Percentiles rank a stretch among this genome's conserved stretches.
phyloP scores from a whole-genome alignment of 2,113 vertebrate genomes.

The Sturnira hondurensis region DNA sequence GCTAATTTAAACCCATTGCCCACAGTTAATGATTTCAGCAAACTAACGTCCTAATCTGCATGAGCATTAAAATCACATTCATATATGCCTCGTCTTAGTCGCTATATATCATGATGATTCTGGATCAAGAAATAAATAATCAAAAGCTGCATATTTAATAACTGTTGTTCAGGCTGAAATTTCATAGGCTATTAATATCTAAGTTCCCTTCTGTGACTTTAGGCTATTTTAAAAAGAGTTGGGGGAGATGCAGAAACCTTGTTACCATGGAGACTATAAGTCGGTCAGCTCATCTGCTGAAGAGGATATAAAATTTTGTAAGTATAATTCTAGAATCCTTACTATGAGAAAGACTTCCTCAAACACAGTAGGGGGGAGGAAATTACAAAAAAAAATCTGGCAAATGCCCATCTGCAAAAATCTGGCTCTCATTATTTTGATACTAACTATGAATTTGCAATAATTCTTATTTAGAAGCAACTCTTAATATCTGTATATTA shows the following conservation, averaged over 20 bases:
- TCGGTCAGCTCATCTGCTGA: slow-evolving; percentile 79
- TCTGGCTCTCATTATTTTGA: background rate
- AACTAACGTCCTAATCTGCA: background rate
- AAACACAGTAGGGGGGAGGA: background rate
- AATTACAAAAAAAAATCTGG: background rate
- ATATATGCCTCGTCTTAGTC: background rate
- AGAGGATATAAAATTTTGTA: slow-evolving; percentile 43
- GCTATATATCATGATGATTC: background rate
- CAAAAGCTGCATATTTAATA: slow-evolving; percentile 66
- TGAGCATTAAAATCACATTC: background rate
- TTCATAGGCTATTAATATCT: slow-evolving; percentile 77
- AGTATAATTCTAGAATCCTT: slow-evolving; percentile 61
- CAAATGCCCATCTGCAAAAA: background rate
- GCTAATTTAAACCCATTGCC: background rate
- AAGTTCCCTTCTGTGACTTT: slow-evolving; percentile 75
- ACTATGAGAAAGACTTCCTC: slow-evolving; percentile 17
- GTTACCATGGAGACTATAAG: slow-evolving; percentile 82
- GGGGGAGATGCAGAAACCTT: slow-evolving; percentile 54
- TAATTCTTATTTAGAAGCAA: background rate
- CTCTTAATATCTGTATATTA: background rate
- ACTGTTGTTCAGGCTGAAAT: slow-evolving; percentile 48
- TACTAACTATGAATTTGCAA: background rate
- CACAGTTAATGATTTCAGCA: slow-evolving; percentile 2
- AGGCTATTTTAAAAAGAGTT: slow-evolving; percentile 71
- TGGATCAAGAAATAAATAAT: slow-evolving; percentile 65